A percentile compares a stretch with the other conserved stretches of the same genome.
These are phyloP conservation scores for Chloropsis cyanopogon DNA, from an alignment of 2,113 vertebrate species.

Conservation along the genomic window DNA sequence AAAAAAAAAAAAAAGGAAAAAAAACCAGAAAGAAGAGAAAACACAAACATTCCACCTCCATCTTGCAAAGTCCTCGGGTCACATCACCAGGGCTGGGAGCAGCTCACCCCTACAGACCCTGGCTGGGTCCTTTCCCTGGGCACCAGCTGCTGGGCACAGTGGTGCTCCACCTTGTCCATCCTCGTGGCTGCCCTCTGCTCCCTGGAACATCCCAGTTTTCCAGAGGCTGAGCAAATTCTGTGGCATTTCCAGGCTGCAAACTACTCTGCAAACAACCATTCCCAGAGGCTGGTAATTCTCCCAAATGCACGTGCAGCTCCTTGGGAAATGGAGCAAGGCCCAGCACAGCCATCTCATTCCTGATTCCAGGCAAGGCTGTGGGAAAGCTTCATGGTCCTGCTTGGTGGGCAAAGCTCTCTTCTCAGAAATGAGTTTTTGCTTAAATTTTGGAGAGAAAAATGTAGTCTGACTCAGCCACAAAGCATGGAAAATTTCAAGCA, in stretches of 20 bases:
- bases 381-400: background rate
- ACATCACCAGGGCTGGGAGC: background rate
- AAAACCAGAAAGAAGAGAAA: background rate
- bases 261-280: background rate
- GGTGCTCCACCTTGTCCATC: accelerated
- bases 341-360: background rate
- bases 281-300: background rate
- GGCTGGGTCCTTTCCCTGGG: background rate
- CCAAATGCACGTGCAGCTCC: background rate
- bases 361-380: background rate
- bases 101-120: accelerated
- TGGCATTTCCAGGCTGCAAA: background rate
- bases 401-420: background rate
- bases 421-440: constrained; percentile 5
- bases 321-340: background rate
- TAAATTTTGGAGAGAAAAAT: background rate
- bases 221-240: background rate
- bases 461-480: background rate
- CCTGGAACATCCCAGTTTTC: background rate
- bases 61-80: background rate
- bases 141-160: background rate
- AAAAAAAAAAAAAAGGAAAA: background rate
- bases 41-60: background rate
- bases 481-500: background rate
- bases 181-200: background rate